phyloP scores from a whole-genome alignment of 2,888 invertebrate species.

The Petrolisthes manimaculis region DNA sequence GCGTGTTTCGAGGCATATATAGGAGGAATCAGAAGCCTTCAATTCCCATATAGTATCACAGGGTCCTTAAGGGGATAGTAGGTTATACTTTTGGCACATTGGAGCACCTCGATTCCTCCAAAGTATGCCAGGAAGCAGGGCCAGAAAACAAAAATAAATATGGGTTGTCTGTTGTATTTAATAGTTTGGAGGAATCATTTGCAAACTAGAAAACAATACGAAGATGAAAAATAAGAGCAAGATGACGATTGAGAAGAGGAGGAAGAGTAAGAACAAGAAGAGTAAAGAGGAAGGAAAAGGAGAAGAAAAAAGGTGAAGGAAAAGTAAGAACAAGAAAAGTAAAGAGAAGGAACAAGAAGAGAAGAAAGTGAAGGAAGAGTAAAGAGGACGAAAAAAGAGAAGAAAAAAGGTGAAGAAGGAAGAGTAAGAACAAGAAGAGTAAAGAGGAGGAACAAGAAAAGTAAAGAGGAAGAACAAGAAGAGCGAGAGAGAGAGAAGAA shows the following conservation, averaged over 20 bases:
- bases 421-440: neutral
- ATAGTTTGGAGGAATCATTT: no score
- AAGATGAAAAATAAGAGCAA: neutral
- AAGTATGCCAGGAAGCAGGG: no score
- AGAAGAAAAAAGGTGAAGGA: neutral
- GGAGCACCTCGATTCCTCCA: no score
- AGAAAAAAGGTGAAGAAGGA: neutral
- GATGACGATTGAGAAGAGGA: neutral
- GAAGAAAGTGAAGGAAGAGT: neutral
- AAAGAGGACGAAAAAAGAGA: neutral
- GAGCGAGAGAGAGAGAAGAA: neutral
- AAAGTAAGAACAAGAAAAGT: neutral
- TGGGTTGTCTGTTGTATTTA: no score
- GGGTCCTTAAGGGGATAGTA: no score
- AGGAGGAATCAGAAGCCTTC: no score
- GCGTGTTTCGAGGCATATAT: no score
- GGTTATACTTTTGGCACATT: no score
- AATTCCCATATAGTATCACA: no score
- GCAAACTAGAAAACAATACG: no score
- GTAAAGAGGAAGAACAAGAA: neutral
- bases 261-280: conserved; percentile 3
- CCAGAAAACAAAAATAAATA: no score
- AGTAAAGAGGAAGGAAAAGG: neutral
- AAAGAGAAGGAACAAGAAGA: neutral
- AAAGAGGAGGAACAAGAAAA: neutral